These are phyloP conservation scores for Helostoma temminkii DNA, from an alignment of 2,797 vertebrate species.

Conservation along the genomic window DNA sequence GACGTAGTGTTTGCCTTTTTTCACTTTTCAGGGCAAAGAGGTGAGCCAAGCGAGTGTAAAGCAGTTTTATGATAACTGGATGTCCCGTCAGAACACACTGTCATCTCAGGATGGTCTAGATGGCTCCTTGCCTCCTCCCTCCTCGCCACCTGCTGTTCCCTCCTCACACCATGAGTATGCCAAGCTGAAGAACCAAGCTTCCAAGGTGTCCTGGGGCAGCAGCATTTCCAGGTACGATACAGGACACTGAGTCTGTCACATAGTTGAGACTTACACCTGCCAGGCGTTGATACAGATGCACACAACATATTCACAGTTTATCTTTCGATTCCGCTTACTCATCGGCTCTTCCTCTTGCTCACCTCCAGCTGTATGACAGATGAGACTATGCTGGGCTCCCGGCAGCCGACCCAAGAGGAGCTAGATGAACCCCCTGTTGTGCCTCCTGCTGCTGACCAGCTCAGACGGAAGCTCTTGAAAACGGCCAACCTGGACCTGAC, in stretches of 20 bases:
- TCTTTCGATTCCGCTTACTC: not conserved
- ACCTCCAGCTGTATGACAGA: constrained; percentile 85
- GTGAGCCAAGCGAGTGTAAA: constrained; percentile 82
- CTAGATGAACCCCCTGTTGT: constrained; percentile 70
- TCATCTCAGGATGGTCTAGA: constrained; percentile 65
- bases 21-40: constrained; percentile 79
- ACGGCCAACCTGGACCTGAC: constrained; percentile 76
- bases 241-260: not conserved
- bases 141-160: constrained; percentile 43
- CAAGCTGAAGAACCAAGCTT: constrained; percentile 70
- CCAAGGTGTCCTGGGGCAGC: constrained; percentile 79
- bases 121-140: constrained; percentile 26
- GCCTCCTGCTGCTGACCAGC: constrained; percentile 51
- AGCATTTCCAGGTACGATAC: constrained; percentile 79
- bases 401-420: constrained; percentile 84
- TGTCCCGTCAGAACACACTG: constrained; percentile 76
- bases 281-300: not conserved
- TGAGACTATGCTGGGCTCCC: constrained; percentile 83
- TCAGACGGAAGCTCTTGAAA: constrained; percentile 76
- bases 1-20: not conserved
- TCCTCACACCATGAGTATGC: constrained; percentile 56
- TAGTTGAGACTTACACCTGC: not conserved
- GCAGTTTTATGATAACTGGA: constrained; percentile 76
- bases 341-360: constrained; percentile 3
- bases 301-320: not conserved